Conservation (phyloP, 2,797 vertebrate species). For the Bufotes viridis region DNA sequence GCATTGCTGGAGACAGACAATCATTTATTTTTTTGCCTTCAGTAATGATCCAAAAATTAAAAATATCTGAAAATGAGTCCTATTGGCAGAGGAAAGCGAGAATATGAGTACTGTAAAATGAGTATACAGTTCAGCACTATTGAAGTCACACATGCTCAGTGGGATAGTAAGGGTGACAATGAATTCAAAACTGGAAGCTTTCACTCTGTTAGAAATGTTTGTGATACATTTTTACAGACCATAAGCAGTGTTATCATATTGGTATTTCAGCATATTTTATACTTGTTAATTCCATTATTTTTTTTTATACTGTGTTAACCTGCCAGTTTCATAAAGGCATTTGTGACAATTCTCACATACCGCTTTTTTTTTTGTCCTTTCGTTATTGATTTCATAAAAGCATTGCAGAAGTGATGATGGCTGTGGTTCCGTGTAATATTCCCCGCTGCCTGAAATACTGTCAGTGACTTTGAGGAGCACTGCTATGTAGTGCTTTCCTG, state of each 20-base stretch:
- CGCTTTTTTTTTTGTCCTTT: slow-evolving; percentile 54
- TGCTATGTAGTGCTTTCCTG: slow-evolving; percentile 61
- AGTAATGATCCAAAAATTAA: slow-evolving; percentile 77
- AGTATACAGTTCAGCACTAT: slow-evolving; percentile 65
- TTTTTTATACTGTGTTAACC: slow-evolving; percentile 69
- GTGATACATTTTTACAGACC: slow-evolving; percentile 69
- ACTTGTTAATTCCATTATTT: slow-evolving; percentile 72
- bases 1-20: slow-evolving; percentile 97
- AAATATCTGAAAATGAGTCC: slow-evolving; percentile 73
- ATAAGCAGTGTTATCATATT: slow-evolving; percentile 77
- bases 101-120: slow-evolving; percentile 68
- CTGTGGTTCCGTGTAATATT: slow-evolving; percentile 49
- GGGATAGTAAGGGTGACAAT: slow-evolving; percentile 53
- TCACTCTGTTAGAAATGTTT: slow-evolving; percentile 72
- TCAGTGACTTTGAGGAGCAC: slow-evolving; percentile 57
- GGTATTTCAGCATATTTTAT: slow-evolving; percentile 72
- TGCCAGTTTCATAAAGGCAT: slow-evolving; percentile 67
- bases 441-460: slow-evolving; percentile 59
- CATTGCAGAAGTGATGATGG: slow-evolving; percentile 55
- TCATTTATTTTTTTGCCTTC: slow-evolving; percentile 88
- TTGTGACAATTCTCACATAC: slow-evolving; percentile 69
- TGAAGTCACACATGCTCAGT: slow-evolving; percentile 71
- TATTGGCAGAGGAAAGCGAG: slow-evolving; percentile 73
- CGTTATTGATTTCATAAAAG: slow-evolving; percentile 56
- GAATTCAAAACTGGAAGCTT: slow-evolving; percentile 69